Evolutionary conservation across 2,888 invertebrate species (phyloP), one percentile per base, ranked within the genome.

Genomic region (Toxonevra muliebris): DNA sequence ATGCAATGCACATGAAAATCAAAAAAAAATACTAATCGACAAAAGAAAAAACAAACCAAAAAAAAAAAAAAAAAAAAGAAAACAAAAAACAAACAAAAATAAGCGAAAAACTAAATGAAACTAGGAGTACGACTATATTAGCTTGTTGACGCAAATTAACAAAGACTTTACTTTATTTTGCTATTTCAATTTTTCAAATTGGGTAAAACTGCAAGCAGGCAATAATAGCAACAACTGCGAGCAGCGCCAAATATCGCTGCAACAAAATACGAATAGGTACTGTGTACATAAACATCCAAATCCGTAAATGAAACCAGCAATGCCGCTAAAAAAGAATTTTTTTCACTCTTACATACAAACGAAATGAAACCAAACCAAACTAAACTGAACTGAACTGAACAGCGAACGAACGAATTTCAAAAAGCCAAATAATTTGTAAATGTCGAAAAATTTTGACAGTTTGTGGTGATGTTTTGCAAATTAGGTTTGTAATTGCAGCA

Each of bases 391-490:
- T n/a, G n/a, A 66, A 59, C 11, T 48, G 41, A 61, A 61, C 59
- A 68, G 57, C 62, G 64, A 65, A 64, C 42, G 65, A 58, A 60
- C 55, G 67, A 66, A 63, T 54, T 50, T 75, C 79, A 77, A 77
- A 77, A 75, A 79, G 62, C 75, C 76, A 82, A 82, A 82, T 80
- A 82, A 82, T 82, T 82, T 82, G 82, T 82, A 82, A 82, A 82
- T 82, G 82, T 82, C 82, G 82, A 77, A 76, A 81, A 78, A 82
- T 82, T 82, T 82, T 82, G 82, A 82, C 82, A 82, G 82, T 82
- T 81, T 79, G 80, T 75, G 82, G 81, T 82, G 82, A 82, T 82
- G 80, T 81, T 81, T 82, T 81, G 80, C 81, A 82, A 82, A 82
- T 82, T 82, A 80, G 78, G 52, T 65, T 65, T 65, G 65, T 59